Conservation (phyloP, 2,888 invertebrate species). For the Punctoribates punctum region DNA sequence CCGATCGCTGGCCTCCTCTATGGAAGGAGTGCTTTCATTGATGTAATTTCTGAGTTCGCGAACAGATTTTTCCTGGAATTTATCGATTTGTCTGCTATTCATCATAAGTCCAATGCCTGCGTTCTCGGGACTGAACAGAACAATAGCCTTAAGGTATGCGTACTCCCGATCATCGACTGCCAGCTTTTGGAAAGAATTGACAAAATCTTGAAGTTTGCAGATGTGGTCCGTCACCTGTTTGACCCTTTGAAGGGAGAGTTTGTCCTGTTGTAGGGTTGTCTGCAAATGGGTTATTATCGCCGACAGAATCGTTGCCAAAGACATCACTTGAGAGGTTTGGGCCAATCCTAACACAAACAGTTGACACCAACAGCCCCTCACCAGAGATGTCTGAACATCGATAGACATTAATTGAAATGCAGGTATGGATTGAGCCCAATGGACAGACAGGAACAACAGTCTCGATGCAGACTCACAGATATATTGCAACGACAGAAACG, state of each 20-base stretch:
- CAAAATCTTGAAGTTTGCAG: slow-evolving; percentile 75
- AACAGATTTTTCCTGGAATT: slow-evolving; percentile 63
- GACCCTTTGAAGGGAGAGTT: slow-evolving; percentile 68
- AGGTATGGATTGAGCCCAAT: slow-evolving; percentile 82
- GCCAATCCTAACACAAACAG: slow-evolving; percentile 84
- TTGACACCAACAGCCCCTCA: slow-evolving; percentile 88
- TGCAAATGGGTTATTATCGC: slow-evolving; percentile 77
- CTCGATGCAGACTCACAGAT: slow-evolving; percentile 92
- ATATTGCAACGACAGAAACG: slow-evolving; percentile 86
- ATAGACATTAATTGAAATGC: slow-evolving; percentile 75
- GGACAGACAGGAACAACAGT: slow-evolving; percentile 79
- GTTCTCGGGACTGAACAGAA: slow-evolving; percentile 67
- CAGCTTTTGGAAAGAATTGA: slow-evolving; percentile 68
- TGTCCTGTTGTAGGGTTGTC: slow-evolving; percentile 65
- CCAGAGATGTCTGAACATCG: slow-evolving; percentile 74
- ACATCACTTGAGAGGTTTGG: slow-evolving; percentile 74
- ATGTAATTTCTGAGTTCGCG: slow-evolving; percentile 60
- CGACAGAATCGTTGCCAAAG: slow-evolving; percentile 73
- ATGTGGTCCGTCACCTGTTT: slow-evolving; percentile 74
- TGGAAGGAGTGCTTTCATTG: slow-evolving; percentile 55
- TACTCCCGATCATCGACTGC: slow-evolving; percentile 78
- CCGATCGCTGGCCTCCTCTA: slow-evolving; percentile 53
- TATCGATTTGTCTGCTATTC: slow-evolving; percentile 59
- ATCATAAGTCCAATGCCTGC: slow-evolving; percentile 54
- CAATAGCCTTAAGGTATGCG: slow-evolving; percentile 78